Base-by-base conservation (phyloP, 1,140 invertebrate genomes). In the Drosophila bocki region DNA sequence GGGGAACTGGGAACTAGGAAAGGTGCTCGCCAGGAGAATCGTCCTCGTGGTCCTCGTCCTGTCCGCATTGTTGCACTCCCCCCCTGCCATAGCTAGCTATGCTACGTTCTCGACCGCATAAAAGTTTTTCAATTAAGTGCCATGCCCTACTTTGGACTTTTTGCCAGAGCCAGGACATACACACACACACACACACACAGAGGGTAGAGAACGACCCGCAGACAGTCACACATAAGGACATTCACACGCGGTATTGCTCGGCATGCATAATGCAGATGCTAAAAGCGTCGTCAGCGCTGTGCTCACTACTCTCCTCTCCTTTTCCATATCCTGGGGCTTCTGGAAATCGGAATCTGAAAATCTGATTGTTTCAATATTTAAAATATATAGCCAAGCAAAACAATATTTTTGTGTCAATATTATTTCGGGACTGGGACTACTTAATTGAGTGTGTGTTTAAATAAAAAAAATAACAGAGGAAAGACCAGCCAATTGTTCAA, bases 111-210 rank as follows among this genome's bases (percentile, higher is more conserved):
- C 80, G 80, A 83, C 80, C 80, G 80, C 80, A 83, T 83, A 83
- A 83, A 83, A 83, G 80, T 83, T 83, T 83, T 83, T 83, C 80
- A 83, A 83, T 83, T 83, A 83, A 83, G 80, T 83, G 80, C 75
- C 80, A 83, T 83, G 80, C 80, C 80, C 80, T 83, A 83, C 80
- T 83, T 83, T 82, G 80, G 75, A 82, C 80, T 82, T 62, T 82
- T 63, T 82, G 74, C 80, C 58, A 15, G 59, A 51, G 41, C 69
- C 17, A 71, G 57, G 13, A 44, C 61, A 57, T 48, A 67, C 61
- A 54, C 41, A 35, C 33, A 63, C 19, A 51, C 37, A 33, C n/a
- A 33, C 42, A 57, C 48, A 15, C n/a, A 33, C 42, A 57, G 39
- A 15, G 6, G 17, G 13, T 12, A 12, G 47, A 9, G 13, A 32